Conservation (phyloP, 23 tunicate species). For the Clavelina lepadiformis region DNA sequence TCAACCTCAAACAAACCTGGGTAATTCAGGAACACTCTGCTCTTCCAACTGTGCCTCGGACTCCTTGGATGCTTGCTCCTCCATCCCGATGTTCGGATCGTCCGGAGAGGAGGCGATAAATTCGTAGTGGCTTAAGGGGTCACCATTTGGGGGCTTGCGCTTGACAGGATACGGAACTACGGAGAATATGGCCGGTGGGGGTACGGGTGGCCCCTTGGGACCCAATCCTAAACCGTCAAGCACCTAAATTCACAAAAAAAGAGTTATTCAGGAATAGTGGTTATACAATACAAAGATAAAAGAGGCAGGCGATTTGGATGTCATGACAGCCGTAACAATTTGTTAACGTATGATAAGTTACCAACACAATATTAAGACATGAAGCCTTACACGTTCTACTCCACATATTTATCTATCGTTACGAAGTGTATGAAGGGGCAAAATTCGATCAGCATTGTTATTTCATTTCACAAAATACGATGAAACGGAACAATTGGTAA, state of each 20-base stretch:
- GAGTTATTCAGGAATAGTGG: neutral
- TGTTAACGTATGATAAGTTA: too few species aligned
- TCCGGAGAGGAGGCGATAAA: conserved; percentile 68
- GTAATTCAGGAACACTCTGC: conserved; percentile 33
- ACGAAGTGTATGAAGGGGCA: too few species aligned
- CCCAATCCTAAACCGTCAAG: conserved; percentile 92
- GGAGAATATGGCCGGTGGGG: conserved; percentile 68
- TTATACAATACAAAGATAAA: too few species aligned
- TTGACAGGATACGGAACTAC: conserved; percentile 93
- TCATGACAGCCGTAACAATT: too few species aligned
- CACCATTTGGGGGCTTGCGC: conserved; percentile 73
- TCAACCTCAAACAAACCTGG: conserved; percentile 1
- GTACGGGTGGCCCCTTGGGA: conserved; percentile 89
- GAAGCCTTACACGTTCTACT: too few species aligned
- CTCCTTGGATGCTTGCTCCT: conserved; percentile 42
- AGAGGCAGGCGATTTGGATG: too few species aligned
- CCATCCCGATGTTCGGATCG: conserved; percentile 65
- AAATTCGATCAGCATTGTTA: too few species aligned
- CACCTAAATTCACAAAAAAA: conserved; percentile 29
- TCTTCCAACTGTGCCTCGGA: conserved; percentile 45
- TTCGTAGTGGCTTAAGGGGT: conserved; percentile 59
- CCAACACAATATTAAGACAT: too few species aligned
- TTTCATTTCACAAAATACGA: too few species aligned
- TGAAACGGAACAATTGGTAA: too few species aligned
- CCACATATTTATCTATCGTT: neutral